phyloP scores from a whole-genome alignment of 1,140 invertebrate genomes.

The Battus philenor region DNA sequence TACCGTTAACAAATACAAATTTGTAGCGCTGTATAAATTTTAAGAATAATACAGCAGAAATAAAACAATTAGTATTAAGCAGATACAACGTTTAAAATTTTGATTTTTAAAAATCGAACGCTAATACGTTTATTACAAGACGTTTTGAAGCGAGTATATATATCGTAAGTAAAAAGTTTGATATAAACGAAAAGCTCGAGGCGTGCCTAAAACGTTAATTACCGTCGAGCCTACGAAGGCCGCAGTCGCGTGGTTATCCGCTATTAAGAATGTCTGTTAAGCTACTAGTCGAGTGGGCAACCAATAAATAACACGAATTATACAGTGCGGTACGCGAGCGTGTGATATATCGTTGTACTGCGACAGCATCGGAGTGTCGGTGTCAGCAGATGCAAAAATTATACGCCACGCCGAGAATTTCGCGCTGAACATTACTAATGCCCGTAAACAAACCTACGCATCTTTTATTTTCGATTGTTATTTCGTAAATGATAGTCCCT shows the following conservation, averaged over 20 bases:
- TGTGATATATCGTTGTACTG: constrained; percentile 69
- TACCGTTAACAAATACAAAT: constrained; percentile 19
- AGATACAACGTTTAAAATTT: too few relatives aligned
- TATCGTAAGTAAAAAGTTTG: too few relatives aligned
- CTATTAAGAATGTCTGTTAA: constrained; percentile 52
- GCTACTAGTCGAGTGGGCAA: constrained; percentile 50
- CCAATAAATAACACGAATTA: constrained; percentile 72
- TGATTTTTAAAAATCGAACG: too few relatives aligned
- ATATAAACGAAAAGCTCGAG: neutral
- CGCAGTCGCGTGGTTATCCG: constrained; percentile 61
- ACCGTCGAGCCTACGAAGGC: constrained; percentile 24
- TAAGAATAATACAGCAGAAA: neutral
- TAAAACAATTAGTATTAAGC: too few relatives aligned
- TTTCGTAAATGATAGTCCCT: constrained; percentile 66
- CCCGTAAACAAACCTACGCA: constrained; percentile 31
- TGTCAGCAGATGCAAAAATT: constrained; percentile 67
- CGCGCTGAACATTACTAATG: constrained; percentile 51
- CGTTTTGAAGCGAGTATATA: too few relatives aligned
- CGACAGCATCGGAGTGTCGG: constrained; percentile 36
- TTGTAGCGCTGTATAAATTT: constrained; percentile 1
- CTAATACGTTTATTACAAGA: too few relatives aligned
- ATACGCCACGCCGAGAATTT: constrained; percentile 54
- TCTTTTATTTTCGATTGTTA: constrained; percentile 66
- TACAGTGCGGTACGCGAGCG: constrained; percentile 53
- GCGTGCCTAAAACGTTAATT: constrained; percentile 4